These are phyloP conservation scores for Mixornis gularis DNA, from an alignment of 2,113 vertebrate species.

Conservation along the genomic window DNA sequence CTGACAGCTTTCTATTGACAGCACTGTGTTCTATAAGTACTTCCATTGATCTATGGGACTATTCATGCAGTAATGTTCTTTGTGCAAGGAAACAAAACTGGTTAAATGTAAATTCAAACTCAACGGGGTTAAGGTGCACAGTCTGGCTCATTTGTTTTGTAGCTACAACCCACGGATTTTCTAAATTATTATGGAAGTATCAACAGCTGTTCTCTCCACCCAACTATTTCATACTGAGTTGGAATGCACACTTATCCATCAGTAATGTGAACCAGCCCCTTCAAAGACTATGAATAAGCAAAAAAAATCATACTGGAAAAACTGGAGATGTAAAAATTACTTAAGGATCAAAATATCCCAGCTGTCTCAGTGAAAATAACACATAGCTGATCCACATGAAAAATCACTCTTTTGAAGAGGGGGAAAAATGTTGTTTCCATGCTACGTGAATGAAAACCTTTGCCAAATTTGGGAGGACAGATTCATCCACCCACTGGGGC, in stretches of 20 bases:
- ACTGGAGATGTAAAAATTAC: neutral
- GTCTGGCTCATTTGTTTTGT: neutral
- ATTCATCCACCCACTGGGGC: neutral
- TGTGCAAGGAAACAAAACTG: neutral
- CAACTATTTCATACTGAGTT: neutral
- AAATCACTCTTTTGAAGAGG: neutral
- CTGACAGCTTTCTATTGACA: neutral
- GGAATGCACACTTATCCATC: neutral
- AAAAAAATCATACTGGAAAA: neutral
- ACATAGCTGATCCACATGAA: neutral
- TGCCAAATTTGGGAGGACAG: neutral
- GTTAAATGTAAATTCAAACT: neutral
- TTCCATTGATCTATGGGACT: neutral
- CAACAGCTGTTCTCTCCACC: slow-evolving; percentile 29
- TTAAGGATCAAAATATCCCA: neutral
- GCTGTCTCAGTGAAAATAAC: neutral
- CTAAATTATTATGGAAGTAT: slow-evolving; percentile 2
- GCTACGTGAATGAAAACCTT: neutral
- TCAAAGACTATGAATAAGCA: neutral
- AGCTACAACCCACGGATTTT: slow-evolving; percentile 1
- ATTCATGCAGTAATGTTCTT: neutral
- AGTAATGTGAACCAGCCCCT: neutral
- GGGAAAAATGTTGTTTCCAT: neutral
- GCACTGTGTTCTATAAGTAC: neutral
- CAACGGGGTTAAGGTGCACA: neutral